Evolutionary conservation across 2,797 vertebrate species (phyloP).

Genomic region (Periophthalmus magnuspinnatus): DNA sequence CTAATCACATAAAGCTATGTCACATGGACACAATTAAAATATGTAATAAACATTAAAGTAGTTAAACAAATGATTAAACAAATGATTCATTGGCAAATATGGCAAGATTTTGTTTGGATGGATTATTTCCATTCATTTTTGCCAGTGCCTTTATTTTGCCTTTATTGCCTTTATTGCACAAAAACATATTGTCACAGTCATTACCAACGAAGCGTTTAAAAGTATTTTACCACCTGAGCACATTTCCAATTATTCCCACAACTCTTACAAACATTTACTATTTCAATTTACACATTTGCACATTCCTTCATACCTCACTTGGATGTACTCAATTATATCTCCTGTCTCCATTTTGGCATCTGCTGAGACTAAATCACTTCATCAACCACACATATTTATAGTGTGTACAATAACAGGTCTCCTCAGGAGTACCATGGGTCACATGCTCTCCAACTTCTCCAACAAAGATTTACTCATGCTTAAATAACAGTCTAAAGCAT

Average conservation of each 20-base stretch:
- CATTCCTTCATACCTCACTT: neutral
- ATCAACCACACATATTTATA: constrained; percentile 48
- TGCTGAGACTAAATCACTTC: constrained; percentile 32
- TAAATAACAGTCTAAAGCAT: neutral
- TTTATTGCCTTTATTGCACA: neutral
- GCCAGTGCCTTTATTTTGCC: neutral
- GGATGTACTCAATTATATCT: constrained; percentile 10
- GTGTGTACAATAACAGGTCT: neutral
- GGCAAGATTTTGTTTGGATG: no score
- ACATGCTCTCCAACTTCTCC: constrained; percentile 14
- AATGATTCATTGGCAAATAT: no score
- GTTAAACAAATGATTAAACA: no score
- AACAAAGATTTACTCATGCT: constrained; percentile 15
- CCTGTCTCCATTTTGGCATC: constrained; percentile 19
- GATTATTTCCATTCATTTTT: neutral
- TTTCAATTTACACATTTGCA: neutral
- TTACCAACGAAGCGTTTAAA: no score
- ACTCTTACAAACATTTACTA: neutral
- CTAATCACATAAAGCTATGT: no score
- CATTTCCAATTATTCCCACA: neutral
- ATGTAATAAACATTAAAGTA: no score
- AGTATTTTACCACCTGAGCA: neutral
- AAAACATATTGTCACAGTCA: neutral
- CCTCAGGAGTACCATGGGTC: constrained; percentile 25
- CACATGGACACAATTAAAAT: no score